phyloP scores from a whole-genome alignment of 2,113 vertebrate genomes.

The Serinus canaria region DNA sequence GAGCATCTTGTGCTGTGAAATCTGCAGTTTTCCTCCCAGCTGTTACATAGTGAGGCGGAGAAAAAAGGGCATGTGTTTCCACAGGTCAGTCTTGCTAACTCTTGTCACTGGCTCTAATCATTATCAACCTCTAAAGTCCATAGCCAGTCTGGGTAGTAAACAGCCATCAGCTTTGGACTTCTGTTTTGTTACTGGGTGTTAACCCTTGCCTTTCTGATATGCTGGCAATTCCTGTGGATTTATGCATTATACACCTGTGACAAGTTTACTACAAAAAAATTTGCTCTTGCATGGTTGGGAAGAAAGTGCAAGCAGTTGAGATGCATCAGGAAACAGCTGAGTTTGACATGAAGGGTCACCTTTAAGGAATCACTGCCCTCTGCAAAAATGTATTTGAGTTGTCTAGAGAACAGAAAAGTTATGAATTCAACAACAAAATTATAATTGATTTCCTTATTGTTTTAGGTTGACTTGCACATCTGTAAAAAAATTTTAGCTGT shows the following conservation, averaged over 20 bases:
- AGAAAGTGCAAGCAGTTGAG: neutral
- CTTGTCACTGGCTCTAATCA: neutral
- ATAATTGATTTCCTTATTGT: neutral
- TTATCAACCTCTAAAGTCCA: neutral
- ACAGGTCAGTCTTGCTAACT: neutral
- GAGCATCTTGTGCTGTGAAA: neutral
- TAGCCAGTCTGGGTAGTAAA: neutral
- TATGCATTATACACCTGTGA: neutral
- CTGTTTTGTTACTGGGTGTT: neutral
- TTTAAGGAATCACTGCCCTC: neutral
- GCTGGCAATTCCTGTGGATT: neutral
- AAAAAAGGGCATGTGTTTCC: neutral
- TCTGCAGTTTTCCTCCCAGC: neutral
- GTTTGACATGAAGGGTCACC: neutral
- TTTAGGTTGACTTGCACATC: neutral
- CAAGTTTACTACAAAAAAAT: neutral
- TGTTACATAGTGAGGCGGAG: neutral
- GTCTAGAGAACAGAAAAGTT: neutral
- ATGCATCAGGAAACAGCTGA: neutral
- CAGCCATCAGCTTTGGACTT: neutral
- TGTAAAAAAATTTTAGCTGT: neutral
- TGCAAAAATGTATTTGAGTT: neutral
- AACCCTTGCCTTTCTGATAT: neutral
- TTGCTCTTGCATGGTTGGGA: neutral
- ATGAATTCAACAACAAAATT: neutral